Conservation (phyloP, 2,113 vertebrate genomes). For the Muscicapa adusta region DNA sequence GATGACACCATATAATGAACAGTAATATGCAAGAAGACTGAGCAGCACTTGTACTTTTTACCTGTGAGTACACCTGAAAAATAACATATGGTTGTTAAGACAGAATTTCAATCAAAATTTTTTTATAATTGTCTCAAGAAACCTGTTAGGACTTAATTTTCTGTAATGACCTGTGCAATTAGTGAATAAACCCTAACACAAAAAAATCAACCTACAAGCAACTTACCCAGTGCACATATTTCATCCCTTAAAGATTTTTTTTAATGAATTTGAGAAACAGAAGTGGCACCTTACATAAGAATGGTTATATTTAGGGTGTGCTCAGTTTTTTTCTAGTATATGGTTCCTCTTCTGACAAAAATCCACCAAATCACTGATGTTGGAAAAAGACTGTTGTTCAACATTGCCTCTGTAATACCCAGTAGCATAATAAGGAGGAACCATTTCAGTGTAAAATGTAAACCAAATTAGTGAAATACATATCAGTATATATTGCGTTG, state of each 20-base stretch:
- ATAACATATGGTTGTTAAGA: background rate
- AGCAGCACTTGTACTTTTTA: background rate
- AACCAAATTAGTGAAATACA: too few species aligned
- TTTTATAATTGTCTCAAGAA: background rate
- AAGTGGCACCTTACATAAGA: background rate
- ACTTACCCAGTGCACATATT: background rate
- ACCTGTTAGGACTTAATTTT: background rate
- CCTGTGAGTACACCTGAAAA: background rate
- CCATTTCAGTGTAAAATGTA: too few species aligned
- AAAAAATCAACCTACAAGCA: background rate
- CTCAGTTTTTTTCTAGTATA: background rate
- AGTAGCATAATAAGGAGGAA: background rate
- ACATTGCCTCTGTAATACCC: background rate
- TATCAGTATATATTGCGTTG: background rate
- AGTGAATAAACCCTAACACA: background rate
- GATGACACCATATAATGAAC: background rate
- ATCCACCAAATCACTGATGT: background rate
- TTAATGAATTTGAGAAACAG: background rate
- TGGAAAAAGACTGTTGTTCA: background rate
- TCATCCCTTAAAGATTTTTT: background rate
- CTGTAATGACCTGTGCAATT: background rate
- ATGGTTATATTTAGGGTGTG: background rate
- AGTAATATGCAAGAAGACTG: background rate
- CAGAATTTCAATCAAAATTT: background rate
- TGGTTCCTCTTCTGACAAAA: background rate